Evolutionary conservation across 2,113 vertebrate species (phyloP).

Genomic region (Melanerpes formicivorus): DNA sequence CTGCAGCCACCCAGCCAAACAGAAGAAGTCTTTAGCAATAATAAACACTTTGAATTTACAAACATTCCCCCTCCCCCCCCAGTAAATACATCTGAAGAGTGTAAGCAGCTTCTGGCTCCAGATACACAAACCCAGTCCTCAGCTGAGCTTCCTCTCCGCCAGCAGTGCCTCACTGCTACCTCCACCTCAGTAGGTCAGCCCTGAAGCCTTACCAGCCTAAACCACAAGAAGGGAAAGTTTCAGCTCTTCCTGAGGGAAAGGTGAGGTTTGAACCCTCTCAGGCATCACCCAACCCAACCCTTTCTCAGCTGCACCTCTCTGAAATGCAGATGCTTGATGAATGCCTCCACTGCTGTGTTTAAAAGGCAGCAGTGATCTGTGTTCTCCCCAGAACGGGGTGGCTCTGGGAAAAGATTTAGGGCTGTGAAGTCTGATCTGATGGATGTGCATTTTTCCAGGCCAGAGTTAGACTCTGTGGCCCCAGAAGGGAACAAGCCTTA

Average conservation of each 20-base stretch:
- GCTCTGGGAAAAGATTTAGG: background rate
- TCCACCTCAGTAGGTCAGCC: background rate
- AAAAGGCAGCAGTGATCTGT: background rate
- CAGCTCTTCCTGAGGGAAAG: background rate
- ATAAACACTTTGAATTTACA: constrained; percentile 30
- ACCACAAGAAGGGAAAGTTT: background rate
- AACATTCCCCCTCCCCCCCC: background rate
- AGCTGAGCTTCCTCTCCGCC: background rate
- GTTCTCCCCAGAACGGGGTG: background rate
- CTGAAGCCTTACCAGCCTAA: background rate
- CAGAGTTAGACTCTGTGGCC: background rate
- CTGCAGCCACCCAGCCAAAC: background rate
- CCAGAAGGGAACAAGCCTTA: background rate
- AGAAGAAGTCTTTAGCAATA: constrained; percentile 8
- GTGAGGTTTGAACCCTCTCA: background rate
- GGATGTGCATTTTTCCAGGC: background rate
- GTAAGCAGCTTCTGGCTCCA: background rate
- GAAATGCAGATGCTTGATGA: background rate
- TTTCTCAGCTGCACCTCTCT: background rate
- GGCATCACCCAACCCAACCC: background rate
- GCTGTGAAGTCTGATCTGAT: background rate
- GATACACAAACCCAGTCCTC: background rate
- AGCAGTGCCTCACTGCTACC: background rate
- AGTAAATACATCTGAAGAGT: constrained; percentile 35
- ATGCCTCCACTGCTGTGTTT: background rate